Conservation (phyloP, 2,113 vertebrate genomes). For the Platysternon megacephalum region DNA sequence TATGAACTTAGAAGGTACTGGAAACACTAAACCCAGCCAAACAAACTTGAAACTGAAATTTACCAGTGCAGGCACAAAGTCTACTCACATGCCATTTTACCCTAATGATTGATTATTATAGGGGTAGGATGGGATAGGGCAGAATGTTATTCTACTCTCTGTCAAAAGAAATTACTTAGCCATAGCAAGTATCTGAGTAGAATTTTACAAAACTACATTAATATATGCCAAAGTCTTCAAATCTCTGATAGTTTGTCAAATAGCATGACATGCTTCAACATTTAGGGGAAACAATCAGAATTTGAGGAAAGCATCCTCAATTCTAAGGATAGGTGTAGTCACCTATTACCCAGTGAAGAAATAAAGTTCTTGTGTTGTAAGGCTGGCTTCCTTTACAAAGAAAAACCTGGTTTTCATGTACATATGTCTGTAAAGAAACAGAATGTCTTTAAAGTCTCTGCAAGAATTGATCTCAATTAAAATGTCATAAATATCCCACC, state of each 20-base stretch:
- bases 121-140: background rate
- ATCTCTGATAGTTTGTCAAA: background rate
- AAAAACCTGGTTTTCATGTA: background rate
- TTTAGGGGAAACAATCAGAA: background rate
- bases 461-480: slow-evolving; percentile 53
- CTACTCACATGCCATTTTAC: background rate
- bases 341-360: background rate
- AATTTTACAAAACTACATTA: background rate
- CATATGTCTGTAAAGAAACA: background rate
- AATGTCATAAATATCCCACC: slow-evolving; percentile 36
- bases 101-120: background rate
- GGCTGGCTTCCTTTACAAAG: background rate
- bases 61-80: background rate
- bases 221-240: background rate
- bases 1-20: background rate
- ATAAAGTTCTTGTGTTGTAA: background rate
- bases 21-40: background rate
- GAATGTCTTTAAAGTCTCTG: slow-evolving; percentile 35
- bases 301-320: background rate
- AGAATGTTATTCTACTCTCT: background rate
- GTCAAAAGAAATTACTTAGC: background rate
- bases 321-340: background rate
- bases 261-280: background rate
- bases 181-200: background rate
- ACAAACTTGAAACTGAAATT: background rate